Conservation (phyloP, 2,888 invertebrate genomes). For the Coremacera marginata region DNA sequence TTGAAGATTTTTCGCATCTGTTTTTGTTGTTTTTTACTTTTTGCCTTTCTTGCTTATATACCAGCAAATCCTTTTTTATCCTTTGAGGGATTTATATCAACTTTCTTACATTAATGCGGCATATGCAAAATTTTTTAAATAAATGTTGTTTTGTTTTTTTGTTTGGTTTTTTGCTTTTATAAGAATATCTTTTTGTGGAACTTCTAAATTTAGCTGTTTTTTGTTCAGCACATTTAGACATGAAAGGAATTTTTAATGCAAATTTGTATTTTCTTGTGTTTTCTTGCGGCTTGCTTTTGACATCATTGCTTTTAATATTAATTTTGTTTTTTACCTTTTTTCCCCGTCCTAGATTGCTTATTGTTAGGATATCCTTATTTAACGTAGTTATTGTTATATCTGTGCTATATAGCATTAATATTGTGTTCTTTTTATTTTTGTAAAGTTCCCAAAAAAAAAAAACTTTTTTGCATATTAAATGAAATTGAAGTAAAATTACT, state of each 20-base stretch:
- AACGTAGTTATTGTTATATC: background rate
- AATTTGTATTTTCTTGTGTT: slow-evolving; percentile 16
- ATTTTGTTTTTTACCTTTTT: background rate
- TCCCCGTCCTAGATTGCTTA: background rate
- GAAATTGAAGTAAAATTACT: slow-evolving; percentile 28
- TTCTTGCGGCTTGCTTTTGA: slow-evolving; percentile 3
- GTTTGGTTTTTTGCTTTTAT: slow-evolving; percentile 11
- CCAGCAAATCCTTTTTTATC: slow-evolving; percentile 34
- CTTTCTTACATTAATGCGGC: background rate
- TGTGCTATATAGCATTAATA: slow-evolving; percentile 1
- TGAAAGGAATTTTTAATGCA: slow-evolving; percentile 59
- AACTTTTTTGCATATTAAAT: slow-evolving; percentile 52
- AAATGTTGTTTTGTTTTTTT: slow-evolving; percentile 47
- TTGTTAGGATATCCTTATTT: background rate
- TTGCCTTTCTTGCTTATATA: background rate
- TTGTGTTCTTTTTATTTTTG: background rate
- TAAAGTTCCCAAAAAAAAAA: slow-evolving; percentile 40
- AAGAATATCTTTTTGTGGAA: background rate
- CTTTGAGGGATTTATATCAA: slow-evolving; percentile 27
- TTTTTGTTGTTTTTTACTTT: background rate
- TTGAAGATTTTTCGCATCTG: background rate
- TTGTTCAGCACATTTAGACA: slow-evolving; percentile 55
- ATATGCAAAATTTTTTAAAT: slow-evolving; percentile 23
- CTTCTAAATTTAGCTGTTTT: background rate
- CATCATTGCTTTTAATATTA: slow-evolving; percentile 43